Evolutionary conservation across 2,888 invertebrate species (phyloP).

Genomic region (Petrophora chlorosata): DNA sequence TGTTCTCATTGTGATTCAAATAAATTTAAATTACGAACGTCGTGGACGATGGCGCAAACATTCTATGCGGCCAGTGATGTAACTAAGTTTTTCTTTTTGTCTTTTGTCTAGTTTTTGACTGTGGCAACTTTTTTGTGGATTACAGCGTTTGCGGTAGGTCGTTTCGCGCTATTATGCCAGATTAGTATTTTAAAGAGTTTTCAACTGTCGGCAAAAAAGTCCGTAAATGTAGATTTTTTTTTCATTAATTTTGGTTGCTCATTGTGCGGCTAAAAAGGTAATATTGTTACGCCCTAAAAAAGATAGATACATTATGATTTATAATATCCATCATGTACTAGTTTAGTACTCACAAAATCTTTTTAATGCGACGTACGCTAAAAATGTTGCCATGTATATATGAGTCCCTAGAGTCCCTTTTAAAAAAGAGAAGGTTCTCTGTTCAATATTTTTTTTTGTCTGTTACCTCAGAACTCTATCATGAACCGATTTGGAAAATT

Average conservation of each 20-base stretch:
- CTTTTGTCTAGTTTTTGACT: conserved; percentile 29
- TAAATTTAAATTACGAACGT: conserved; percentile 72
- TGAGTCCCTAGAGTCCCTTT: too few species aligned
- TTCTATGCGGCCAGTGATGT: conserved; percentile 29
- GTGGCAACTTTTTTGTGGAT: conserved; percentile 18
- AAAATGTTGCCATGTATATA: too few species aligned
- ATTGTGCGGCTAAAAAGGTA: too few species aligned
- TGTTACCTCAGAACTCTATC: too few species aligned
- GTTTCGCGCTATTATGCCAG: conserved; percentile 48
- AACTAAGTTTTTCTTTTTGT: conserved; percentile 23
- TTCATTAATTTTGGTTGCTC: conserved; percentile 3
- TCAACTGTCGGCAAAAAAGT: conserved; percentile 19
- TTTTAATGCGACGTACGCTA: too few species aligned
- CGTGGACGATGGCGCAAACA: conserved; percentile 42
- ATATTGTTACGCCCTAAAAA: background rate
- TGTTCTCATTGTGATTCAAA: conserved; percentile 75
- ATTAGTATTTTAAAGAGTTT: conserved; percentile 20
- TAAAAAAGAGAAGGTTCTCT: too few species aligned
- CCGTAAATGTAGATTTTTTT: conserved; percentile 3
- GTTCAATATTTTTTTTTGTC: too few species aligned
- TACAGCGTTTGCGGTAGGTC: conserved; percentile 53
- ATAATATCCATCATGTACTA: too few species aligned
- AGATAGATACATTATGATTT: too few species aligned
- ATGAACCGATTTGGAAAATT: too few species aligned
- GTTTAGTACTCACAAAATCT: too few species aligned